phyloP scores from a whole-genome alignment of 30 jellyfish, hydroid and myxozoan genomes.

The Haliclystus octoradiatus region DNA sequence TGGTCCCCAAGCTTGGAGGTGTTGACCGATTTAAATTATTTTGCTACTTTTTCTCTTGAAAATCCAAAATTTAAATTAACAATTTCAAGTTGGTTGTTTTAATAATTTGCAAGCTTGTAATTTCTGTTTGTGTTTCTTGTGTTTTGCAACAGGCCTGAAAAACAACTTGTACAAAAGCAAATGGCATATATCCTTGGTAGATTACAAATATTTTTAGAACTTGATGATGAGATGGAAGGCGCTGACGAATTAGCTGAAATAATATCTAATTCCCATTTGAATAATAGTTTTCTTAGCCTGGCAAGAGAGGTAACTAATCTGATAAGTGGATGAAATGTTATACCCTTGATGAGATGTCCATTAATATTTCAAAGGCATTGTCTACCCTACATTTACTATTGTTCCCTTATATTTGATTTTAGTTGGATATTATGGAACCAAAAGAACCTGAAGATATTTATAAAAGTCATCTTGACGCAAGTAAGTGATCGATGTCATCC shows the following conservation, averaged over 20 bases:
- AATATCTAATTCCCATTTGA: constrained; percentile 76
- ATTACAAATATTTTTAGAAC: constrained; percentile 62
- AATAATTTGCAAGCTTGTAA: too few relatives aligned
- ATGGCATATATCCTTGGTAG: constrained; percentile 85
- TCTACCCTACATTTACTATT: too few relatives aligned
- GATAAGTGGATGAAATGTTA: too few relatives aligned
- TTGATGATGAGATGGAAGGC: constrained; percentile 75
- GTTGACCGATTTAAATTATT: too few relatives aligned
- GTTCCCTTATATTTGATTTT: constrained; percentile 2
- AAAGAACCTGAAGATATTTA: constrained; percentile 91
- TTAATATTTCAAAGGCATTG: too few relatives aligned
- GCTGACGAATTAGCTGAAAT: constrained; percentile 73
- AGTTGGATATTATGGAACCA: constrained; percentile 97
- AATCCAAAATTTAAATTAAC: too few relatives aligned
- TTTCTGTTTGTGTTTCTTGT: too few relatives aligned
- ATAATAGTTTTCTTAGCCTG: constrained; percentile 66
- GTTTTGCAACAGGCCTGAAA: constrained; percentile 41
- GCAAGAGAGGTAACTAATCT: constrained; percentile 73
- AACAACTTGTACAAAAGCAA: constrained; percentile 74
- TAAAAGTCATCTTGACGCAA: constrained; percentile 83
- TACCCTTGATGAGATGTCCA: too few relatives aligned
- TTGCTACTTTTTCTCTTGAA: too few relatives aligned
- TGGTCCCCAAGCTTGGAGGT: too few relatives aligned
- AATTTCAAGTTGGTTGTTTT: too few relatives aligned
- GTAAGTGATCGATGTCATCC: too few relatives aligned